These are phyloP conservation scores for Phalacrocorax brasilianus DNA, from an alignment of 2,113 vertebrate species.

Conservation along the genomic window DNA sequence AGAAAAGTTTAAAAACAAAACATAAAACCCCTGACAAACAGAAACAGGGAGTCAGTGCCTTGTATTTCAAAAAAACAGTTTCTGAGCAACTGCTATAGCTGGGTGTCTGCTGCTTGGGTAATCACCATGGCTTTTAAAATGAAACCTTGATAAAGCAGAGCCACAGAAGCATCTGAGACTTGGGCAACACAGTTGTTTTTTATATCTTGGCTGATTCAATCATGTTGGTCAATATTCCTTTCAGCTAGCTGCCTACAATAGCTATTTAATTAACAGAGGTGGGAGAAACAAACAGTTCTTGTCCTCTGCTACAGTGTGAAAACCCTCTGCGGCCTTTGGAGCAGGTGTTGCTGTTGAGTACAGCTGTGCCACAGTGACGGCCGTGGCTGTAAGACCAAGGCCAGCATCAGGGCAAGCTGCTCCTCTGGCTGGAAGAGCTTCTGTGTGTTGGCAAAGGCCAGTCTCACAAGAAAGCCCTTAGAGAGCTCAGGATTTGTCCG, in stretches of 20 bases:
- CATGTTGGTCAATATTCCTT: neutral
- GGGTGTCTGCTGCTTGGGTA: constrained; percentile 12
- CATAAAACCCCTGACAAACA: neutral
- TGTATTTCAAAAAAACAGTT: neutral
- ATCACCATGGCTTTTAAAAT: neutral
- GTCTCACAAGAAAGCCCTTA: neutral
- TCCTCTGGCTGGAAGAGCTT: neutral
- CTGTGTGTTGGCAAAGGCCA: neutral
- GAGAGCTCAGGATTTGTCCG: neutral
- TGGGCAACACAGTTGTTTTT: constrained; percentile 15
- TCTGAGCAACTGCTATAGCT: neutral
- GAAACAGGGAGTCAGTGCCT: neutral
- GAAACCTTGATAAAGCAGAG: constrained; percentile 5
- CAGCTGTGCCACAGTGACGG: accelerated
- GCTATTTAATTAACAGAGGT: neutral
- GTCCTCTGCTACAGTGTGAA: neutral
- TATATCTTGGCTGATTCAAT: constrained; percentile 22
- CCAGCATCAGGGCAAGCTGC: neutral
- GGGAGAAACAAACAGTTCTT: neutral
- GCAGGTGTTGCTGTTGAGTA: neutral
- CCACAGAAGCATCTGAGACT: neutral
- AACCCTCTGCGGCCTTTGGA: neutral
- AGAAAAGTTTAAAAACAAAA: neutral
- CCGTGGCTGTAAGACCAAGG: neutral
- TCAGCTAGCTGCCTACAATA: neutral